Conservation (phyloP, 2,797 vertebrate genomes). For the Chelidonichthys spinosus region DNA sequence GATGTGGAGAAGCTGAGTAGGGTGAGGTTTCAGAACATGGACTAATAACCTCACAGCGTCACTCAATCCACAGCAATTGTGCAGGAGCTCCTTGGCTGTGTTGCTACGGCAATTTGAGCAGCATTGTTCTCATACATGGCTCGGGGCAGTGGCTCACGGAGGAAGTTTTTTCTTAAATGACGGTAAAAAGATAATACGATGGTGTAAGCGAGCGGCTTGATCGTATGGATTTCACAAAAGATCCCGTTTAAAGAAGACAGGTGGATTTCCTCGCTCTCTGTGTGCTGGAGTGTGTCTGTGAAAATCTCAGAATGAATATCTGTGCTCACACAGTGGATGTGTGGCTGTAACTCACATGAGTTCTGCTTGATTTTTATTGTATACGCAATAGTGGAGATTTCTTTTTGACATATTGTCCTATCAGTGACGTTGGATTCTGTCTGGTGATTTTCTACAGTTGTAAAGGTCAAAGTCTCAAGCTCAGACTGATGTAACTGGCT, state of each 20-base stretch:
- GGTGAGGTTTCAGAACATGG: conserved; percentile 75
- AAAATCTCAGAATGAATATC: conserved; percentile 37
- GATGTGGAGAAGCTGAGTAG: conserved; percentile 46
- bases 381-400: conserved; percentile 12
- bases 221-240: conserved; percentile 69
- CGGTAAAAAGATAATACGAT: conserved; percentile 77
- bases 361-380: conserved; percentile 16
- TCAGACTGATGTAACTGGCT: conserved; percentile 51
- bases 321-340: conserved; percentile 20
- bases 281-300: conserved; percentile 42
- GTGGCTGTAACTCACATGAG: conserved; percentile 7
- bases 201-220: conserved; percentile 76
- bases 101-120: conserved; percentile 64
- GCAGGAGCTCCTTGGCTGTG: conserved; percentile 43
- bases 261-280: conserved; percentile 45
- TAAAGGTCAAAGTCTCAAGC: conserved; percentile 44
- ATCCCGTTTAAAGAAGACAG: conserved; percentile 56
- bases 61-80: conserved; percentile 75
- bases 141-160: conserved; percentile 62
- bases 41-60: conserved; percentile 71
- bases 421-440: conserved; percentile 13
- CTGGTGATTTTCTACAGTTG: conserved; percentile 7
- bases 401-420: conserved; percentile 3
- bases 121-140: conserved; percentile 58
- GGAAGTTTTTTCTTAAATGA: conserved; percentile 81